Evolutionary conservation across 2,888 invertebrate genomes (phyloP), one percentile per base, ranked within the genome.

Genomic region (Eustalomyia histrio): DNA sequence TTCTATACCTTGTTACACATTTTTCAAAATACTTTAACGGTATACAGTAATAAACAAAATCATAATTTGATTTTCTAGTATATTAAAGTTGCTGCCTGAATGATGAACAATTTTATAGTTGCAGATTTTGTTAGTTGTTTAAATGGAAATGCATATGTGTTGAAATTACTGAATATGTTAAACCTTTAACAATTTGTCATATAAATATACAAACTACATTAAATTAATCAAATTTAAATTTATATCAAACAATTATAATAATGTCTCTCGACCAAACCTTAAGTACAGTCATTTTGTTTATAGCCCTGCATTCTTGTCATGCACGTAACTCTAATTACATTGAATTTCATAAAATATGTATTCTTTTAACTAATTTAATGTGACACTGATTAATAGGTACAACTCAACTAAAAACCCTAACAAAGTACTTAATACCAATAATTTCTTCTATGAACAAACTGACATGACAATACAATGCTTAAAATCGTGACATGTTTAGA

Each of bases 401-500:
- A 57, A n/a, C 12, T 17, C 0, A 43, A 33, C 1, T 24, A 61
- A 24, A 29, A 60, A 17, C 43, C 67, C 60, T 43, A 17, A 67
- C 65, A 71, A 69, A 74, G 50, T 65, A 47, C 14, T 17, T 16
- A 35, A 55, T 50, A 4, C 21, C 29, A n/a, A 52, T 55, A 0
- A 43, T 29, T 16, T 35, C 47, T 1, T 17, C 17, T 76, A 39
- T 52, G 24, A n/a, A 47, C 9, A 14, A 6, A 65, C 65, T 12
- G n/a, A 72, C n/a, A 68, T 73, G 55, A 52, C 39, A 67, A 16
- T 68, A 33, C 24, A 16, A 35, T 47, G 24, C 43, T 55, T 0
- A 8, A 74, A 69, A 67, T 73, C 80, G 80, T 80, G 80, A 80
- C 80, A 76, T 35, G 76, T 69, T 76, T 47, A 33, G 53, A 64